These are phyloP conservation scores for Malacosoma neustria DNA, from an alignment of 2,888 invertebrate genomes.

Conservation along the genomic window DNA sequence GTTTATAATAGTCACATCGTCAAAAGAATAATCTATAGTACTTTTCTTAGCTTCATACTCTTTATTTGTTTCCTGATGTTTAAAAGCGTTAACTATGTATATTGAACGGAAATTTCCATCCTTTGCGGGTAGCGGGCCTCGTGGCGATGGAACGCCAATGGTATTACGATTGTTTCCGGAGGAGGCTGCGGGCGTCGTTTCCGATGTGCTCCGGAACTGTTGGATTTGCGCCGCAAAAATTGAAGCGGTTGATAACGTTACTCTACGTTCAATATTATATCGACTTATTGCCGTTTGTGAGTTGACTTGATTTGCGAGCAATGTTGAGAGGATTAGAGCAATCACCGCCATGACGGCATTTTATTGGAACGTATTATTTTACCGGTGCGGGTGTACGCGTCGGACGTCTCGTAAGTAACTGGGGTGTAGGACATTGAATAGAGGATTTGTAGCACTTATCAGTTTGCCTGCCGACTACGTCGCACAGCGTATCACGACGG, in stretches of 20 bases:
- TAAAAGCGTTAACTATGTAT: conserved; percentile 40
- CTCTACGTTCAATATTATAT: conserved; percentile 21
- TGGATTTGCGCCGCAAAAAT: conserved; percentile 46
- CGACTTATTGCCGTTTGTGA: conserved; percentile 28
- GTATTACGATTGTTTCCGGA: conserved; percentile 64
- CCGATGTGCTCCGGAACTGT: conserved; percentile 50
- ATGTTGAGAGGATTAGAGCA: conserved; percentile 34
- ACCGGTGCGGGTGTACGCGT: conserved; percentile 18
- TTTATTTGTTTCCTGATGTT: conserved; percentile 32
- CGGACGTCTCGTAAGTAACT: conserved; percentile 33
- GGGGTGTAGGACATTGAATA: conserved; percentile 36
- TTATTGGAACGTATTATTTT: conserved; percentile 17
- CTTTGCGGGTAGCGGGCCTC: conserved; percentile 23
- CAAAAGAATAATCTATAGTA: conserved; percentile 32
- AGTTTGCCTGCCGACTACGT: conserved; percentile 57
- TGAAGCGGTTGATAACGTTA: conserved; percentile 31
- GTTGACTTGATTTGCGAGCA: conserved; percentile 37
- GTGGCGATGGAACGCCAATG: conserved; percentile 26
- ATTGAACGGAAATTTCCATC: conserved; percentile 58
- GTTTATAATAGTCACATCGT: conserved; percentile 20
- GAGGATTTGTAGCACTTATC: conserved; percentile 71
- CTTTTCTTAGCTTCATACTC: conserved; percentile 29
- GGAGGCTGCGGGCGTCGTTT: conserved; percentile 43
- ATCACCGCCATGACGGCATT: conserved; percentile 38
- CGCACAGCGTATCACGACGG: conserved; percentile 54